Evolutionary conservation across 2,113 vertebrate genomes (phyloP), one percentile per base, ranked within the genome.

Genomic region (Zosterops lateralis): DNA sequence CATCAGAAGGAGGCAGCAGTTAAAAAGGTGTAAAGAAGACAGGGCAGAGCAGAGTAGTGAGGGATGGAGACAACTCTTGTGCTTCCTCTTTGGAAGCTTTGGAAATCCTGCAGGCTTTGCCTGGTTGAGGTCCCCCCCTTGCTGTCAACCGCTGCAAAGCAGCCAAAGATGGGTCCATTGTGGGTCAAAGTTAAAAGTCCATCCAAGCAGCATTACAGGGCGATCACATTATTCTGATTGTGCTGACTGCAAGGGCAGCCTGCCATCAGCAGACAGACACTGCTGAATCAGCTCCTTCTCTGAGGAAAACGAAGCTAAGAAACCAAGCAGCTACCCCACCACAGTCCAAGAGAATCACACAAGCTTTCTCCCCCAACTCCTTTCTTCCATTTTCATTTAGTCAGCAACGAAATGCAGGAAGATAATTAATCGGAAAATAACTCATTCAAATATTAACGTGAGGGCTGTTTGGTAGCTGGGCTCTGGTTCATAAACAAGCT

Each of bases 221-320:
- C 32, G 77, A 81, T 32, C 87, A 81, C 57, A 70, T 3, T 67
- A 61, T 40, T 64, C 70, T 60, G 64, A 71, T 50, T 34, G 36
- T 31, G 70, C 73, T 81, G 91, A 50, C 44, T 84, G 36, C 58
- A 57, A 4, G 18, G 61, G 54, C 65, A 90, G 76, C 21, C 16
- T 1, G 10, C 65, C 85, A 80, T 44, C 5, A 1, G 32, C 40
- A 58, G 42, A 40, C 15, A 66, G 54, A 74, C 86, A 58, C 38
- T 77, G 68, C 82, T 93, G 85, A 83, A 86, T 88, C 88, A 93
- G 75, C 84, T 82, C 28, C 44, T 87, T 84, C 53, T 70, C 60
- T 72, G 62, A 75, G n/a, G 48, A 89, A 88, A 94, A 86, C 42
- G 9, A 78, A 81, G 60, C 13, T 13, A 80, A n/a, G 34, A 60